Evolutionary conservation across 2,888 invertebrate genomes (phyloP), one percentile per base, ranked within the genome.

Genomic region (Serrognathus titanus): DNA sequence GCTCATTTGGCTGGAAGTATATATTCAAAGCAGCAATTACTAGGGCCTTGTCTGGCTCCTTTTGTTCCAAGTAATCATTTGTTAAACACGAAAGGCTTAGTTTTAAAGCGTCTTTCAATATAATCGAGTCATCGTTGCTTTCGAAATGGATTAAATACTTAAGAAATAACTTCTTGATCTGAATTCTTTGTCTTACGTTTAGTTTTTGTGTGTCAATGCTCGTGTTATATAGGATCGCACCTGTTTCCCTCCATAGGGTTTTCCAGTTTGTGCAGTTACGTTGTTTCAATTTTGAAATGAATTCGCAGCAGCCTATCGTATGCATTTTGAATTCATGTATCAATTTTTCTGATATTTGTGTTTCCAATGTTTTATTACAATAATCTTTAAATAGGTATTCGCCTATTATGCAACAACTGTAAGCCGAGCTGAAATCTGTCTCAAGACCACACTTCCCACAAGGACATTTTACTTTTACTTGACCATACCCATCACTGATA

Each of bases 21-120:
- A 68, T 59, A 46, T 58, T 60, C 40, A 71, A 53, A 6, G 69
- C 66, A 24, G 64, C 54, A 39, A 65, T 62, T 12, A 61, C 58
- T 53, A 71, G 58, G 24, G 63, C 63, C 16, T 53, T 58, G 40
- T 60, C 55, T 9, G 49, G 55, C 13, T 67, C 62, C 11, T 58
- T 43, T 20, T 38, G 49, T 35, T 57, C 50, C 47, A 65, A 46
- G 39, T 61, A 31, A 45, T 53, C 12, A 53, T 63, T 60, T 46
- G 60, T 38, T 46, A 65, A 52, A 39, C 51, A 40, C 46, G 39
- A 41, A 47, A 63, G 53, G 20, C 58, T 51, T 13, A 49, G 47
- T 11, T 62, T 37, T 41, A 59, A 49, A 46, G 56, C 41, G 12
- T 59, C 50, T 20, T 53, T 57, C 47, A 59, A 48, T 35, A 55